Evolutionary conservation across 1,140 invertebrate genomes (phyloP).

Genomic region (Orussus abietinus): DNA sequence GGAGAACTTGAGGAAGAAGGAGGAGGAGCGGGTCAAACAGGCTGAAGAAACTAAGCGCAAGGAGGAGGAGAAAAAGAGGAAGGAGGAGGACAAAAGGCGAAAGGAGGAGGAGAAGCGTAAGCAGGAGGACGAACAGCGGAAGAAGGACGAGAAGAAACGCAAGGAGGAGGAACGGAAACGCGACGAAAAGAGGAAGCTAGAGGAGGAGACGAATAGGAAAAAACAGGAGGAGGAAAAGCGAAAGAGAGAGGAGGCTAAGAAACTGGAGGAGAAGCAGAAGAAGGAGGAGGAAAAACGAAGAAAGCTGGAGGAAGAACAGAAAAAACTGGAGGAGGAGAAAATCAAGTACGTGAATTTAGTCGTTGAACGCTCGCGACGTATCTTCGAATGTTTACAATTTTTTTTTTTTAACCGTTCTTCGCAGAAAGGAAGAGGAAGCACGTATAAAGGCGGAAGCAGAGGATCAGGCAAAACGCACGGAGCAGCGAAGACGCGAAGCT

Average conservation of each 20-base stretch:
- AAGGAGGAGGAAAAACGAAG: conserved; percentile 50
- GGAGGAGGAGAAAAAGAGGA: conserved; percentile 40
- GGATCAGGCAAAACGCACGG: conserved; percentile 50
- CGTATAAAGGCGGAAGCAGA: conserved; percentile 50
- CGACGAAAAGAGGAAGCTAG: conserved; percentile 41
- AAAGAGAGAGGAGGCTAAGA: conserved; percentile 52
- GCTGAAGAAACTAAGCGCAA: conserved; percentile 43
- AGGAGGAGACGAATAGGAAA: conserved; percentile 43
- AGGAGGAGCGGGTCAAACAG: conserved; percentile 39
- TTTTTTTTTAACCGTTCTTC: conserved; percentile 12
- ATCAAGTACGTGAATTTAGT: conserved; percentile 31
- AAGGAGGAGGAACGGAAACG: conserved; percentile 47
- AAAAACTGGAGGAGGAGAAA: conserved; percentile 50
- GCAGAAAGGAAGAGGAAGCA: conserved; percentile 46
- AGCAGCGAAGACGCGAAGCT: conserved; percentile 48
- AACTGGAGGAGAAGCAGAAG: conserved; percentile 46
- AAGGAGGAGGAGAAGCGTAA: conserved; percentile 46
- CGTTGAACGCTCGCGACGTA: conserved; percentile 1
- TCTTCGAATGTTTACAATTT: conserved; percentile 1
- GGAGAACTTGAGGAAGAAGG: conserved; percentile 34
- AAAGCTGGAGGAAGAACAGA: conserved; percentile 54
- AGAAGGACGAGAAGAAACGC: conserved; percentile 42
- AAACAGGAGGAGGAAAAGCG: conserved; percentile 54
- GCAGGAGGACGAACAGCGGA: conserved; percentile 38
- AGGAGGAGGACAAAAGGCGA: conserved; percentile 37